phyloP scores from a whole-genome alignment of 1,140 invertebrate species.

The Bombus sibiricus region DNA sequence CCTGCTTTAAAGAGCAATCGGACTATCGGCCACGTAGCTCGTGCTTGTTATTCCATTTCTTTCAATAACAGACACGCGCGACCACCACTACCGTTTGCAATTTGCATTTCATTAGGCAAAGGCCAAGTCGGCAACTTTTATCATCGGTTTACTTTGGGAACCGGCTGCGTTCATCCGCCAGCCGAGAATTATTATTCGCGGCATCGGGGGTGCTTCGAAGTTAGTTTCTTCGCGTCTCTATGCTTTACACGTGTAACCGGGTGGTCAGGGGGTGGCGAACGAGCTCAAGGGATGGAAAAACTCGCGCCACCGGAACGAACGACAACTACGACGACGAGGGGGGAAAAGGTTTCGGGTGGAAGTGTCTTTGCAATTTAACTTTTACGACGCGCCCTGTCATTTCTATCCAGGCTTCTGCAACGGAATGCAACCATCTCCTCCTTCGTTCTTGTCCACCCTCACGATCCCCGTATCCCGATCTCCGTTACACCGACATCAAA shows the following conservation, averaged over 20 bases:
- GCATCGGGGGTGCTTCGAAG: constrained; percentile 16
- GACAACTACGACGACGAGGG: background rate
- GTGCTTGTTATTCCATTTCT: constrained; percentile 48
- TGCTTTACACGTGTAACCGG: constrained; percentile 44
- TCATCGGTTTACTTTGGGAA: constrained; percentile 39
- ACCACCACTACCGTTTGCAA: constrained; percentile 21
- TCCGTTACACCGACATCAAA: constrained; percentile 1
- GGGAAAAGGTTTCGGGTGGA: constrained; percentile 36
- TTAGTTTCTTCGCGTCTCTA: constrained; percentile 19
- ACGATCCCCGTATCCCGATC: background rate
- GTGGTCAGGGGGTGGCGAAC: too few species aligned
- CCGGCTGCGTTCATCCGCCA: constrained; percentile 6
- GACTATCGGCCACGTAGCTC: constrained; percentile 33
- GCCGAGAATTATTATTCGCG: constrained; percentile 48
- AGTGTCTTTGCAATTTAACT: constrained; percentile 62
- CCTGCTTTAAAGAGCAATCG: background rate
- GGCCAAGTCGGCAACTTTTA: constrained; percentile 40
- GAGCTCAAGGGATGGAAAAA: background rate
- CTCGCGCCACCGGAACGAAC: background rate
- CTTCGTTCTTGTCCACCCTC: too few species aligned
- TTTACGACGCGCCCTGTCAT: constrained; percentile 57
- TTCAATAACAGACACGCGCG: constrained; percentile 41
- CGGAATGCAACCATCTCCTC: constrained; percentile 17
- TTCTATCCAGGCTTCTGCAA: constrained; percentile 36
- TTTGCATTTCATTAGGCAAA: constrained; percentile 53